phyloP scores from a whole-genome alignment of 1,140 invertebrate genomes.

The Bombus ignitus region DNA sequence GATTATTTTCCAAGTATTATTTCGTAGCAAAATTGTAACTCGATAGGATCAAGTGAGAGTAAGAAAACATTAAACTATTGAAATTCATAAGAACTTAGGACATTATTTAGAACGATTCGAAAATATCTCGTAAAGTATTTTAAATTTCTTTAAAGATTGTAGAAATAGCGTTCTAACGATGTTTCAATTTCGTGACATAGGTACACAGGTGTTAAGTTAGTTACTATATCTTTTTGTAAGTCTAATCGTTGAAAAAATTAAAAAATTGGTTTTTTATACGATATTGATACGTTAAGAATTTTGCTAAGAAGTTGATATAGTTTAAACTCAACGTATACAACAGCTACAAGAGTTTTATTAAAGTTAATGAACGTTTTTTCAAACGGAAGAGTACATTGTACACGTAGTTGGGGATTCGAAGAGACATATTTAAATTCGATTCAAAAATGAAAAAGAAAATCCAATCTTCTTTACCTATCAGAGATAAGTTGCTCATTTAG shows the following conservation, averaged over 20 bases:
- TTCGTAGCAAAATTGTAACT: no score
- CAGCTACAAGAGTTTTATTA: neutral
- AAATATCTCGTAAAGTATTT: no score
- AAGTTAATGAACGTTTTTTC: neutral
- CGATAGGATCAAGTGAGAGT: no score
- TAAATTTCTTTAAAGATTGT: no score
- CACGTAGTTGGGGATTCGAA: neutral
- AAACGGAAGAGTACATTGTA: neutral
- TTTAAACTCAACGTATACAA: neutral
- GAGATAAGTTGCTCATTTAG: neutral
- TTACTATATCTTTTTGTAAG: neutral
- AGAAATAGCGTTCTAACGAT: neutral
- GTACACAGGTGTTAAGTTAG: neutral
- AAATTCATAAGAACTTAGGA: no score
- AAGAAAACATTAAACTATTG: no score
- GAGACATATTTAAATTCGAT: neutral
- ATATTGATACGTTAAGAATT: neutral
- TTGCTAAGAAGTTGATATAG: no score
- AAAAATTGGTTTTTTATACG: neutral
- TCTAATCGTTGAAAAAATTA: neutral
- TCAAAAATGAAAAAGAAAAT: neutral
- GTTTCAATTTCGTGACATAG: neutral
- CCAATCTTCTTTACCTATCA: neutral
- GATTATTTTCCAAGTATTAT: no score
- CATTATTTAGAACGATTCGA: no score